Percentiles rank a stretch among this genome's conserved stretches.
phyloP scores from a whole-genome alignment of 2,113 vertebrate species.

The Caloenas nicobarica region DNA sequence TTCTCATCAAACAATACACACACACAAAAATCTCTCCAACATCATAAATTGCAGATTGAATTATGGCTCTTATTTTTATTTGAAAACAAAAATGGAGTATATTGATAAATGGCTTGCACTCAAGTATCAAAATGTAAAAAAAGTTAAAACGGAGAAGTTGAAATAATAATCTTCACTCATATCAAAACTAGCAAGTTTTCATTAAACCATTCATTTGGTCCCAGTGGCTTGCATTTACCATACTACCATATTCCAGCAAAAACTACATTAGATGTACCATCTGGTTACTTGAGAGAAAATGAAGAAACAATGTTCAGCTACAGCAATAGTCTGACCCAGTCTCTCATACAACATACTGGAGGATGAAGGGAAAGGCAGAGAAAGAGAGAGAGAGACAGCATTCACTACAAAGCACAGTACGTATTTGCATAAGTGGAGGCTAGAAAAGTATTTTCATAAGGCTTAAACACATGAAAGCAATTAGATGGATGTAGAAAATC shows the following conservation, averaged over 20 bases:
- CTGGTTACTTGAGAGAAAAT: neutral
- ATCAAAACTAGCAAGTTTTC: neutral
- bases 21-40: neutral
- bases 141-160: neutral
- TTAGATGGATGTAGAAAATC: neutral
- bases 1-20: neutral
- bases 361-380: constrained; percentile 58
- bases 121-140: neutral
- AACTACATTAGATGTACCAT: neutral
- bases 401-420: constrained; percentile 71
- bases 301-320: neutral
- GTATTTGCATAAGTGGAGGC: neutral
- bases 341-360: constrained; percentile 77
- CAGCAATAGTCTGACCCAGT: constrained; percentile 73
- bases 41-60: neutral
- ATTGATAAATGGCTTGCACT: neutral
- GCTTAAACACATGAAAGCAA: neutral
- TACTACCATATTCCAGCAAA: neutral
- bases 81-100: neutral
- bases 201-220: neutral
- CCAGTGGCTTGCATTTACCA: neutral
- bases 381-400: constrained; percentile 38
- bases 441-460: neutral
- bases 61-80: neutral
- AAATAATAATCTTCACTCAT: neutral